Evolutionary conservation across 2,797 vertebrate species (phyloP).

Genomic region (Sciaenops ocellatus): DNA sequence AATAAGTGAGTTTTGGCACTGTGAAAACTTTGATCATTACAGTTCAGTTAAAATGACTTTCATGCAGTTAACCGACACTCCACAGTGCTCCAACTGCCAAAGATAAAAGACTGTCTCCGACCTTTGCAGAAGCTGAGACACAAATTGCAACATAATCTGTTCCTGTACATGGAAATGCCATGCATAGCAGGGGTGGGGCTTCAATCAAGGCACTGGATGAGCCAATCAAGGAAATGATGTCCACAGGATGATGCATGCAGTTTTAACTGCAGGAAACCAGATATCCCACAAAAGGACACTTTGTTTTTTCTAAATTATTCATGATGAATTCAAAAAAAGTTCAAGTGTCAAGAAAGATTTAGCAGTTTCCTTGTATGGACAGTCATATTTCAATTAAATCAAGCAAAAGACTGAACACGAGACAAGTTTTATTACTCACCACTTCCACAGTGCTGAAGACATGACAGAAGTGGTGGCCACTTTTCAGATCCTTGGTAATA

Average conservation of each 20-base stretch:
- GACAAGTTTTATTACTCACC: slow-evolving; percentile 83
- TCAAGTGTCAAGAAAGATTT: not conserved
- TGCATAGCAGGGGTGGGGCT: slow-evolving; percentile 48
- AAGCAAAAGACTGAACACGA: not conserved
- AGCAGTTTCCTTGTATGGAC: not conserved
- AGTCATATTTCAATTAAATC: slow-evolving; percentile 1
- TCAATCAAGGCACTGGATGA: slow-evolving; percentile 59
- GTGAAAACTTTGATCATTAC: slow-evolving; percentile 10
- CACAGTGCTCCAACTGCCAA: slow-evolving; percentile 13
- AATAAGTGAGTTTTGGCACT: slow-evolving; percentile 3
- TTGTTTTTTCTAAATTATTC: not conserved
- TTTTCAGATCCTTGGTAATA: slow-evolving; percentile 99
- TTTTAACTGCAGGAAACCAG: slow-evolving; percentile 34
- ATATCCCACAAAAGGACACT: not conserved
- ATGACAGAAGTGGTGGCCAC: slow-evolving; percentile 97
- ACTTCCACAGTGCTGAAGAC: slow-evolving; percentile 98
- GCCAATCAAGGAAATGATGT: slow-evolving; percentile 53
- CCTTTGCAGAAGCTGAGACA: slow-evolving; percentile 51
- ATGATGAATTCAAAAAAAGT: not conserved
- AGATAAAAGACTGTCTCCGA: slow-evolving; percentile 37
- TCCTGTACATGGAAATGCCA: slow-evolving; percentile 55
- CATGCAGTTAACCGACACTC: slow-evolving; percentile 9
- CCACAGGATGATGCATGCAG: slow-evolving; percentile 13
- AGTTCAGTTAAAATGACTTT: slow-evolving; percentile 28
- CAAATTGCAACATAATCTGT: slow-evolving; percentile 46